Conservation (phyloP, 2,888 invertebrate genomes). For the Acleris laterana region DNA sequence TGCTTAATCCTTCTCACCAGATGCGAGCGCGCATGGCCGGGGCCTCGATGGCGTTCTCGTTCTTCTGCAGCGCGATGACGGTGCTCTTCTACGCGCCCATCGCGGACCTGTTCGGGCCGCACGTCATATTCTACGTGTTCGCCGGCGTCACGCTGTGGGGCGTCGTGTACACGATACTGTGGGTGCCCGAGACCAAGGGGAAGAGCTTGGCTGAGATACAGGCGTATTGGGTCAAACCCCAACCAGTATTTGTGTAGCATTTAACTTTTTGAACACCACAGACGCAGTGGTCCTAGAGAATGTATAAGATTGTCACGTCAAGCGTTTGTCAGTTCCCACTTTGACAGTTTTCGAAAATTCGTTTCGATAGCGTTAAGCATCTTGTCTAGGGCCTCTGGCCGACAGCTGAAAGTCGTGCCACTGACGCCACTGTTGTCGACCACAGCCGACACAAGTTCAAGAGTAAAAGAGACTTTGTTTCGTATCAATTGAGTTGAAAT, state of each 20-base stretch:
- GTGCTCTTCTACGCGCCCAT: slow-evolving; percentile 66
- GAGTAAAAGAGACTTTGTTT: too few species aligned
- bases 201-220: slow-evolving; percentile 68
- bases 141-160: slow-evolving; percentile 64
- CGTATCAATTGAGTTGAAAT: too few species aligned
- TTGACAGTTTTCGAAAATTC: too few species aligned
- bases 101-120: slow-evolving; percentile 61
- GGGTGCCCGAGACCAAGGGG: slow-evolving; percentile 79
- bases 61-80: slow-evolving; percentile 71
- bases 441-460: too few species aligned
- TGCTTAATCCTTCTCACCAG: slow-evolving; percentile 44
- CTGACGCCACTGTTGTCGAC: too few species aligned
- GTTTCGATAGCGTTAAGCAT: too few species aligned
- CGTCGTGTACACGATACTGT: slow-evolving; percentile 65
- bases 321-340: too few species aligned
- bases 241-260: slow-evolving; percentile 55
- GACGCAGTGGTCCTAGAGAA: too few species aligned
- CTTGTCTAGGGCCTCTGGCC: too few species aligned
- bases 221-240: slow-evolving; percentile 57
- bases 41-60: slow-evolving; percentile 67
- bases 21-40: slow-evolving; percentile 68
- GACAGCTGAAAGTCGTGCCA: too few species aligned
- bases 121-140: slow-evolving; percentile 72
- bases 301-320: too few species aligned
- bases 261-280: too few species aligned